Conservation (phyloP, 2,797 vertebrate species). For the Limosa lapponica region DNA sequence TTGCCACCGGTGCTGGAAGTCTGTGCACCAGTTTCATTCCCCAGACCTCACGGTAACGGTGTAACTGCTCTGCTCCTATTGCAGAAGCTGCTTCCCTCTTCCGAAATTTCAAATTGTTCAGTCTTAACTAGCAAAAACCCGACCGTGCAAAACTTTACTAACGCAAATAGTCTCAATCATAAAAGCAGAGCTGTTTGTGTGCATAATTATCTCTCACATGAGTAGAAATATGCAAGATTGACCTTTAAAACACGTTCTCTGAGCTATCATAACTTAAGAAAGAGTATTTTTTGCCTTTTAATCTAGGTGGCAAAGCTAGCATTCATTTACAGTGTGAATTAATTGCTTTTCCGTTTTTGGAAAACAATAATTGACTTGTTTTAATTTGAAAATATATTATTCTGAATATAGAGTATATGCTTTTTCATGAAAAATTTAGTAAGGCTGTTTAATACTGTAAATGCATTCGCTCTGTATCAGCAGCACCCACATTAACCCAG, state of each 20-base stretch:
- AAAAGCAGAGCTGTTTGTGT: background rate
- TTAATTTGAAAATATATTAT: background rate
- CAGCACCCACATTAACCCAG: constrained; percentile 44
- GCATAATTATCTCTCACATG: background rate
- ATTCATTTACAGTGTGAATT: background rate
- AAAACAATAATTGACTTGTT: background rate
- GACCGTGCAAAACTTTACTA: background rate
- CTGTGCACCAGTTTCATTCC: background rate
- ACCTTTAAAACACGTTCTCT: background rate
- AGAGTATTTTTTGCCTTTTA: background rate
- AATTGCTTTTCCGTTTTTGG: background rate
- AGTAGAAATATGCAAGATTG: background rate
- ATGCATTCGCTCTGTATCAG: background rate
- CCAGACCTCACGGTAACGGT: background rate
- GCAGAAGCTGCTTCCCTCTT: background rate
- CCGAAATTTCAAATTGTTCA: background rate
- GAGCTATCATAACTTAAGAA: background rate
- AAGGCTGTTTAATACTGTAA: background rate
- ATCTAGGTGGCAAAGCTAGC: background rate
- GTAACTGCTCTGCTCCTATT: background rate
- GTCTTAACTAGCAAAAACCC: background rate
- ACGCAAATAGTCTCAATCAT: background rate
- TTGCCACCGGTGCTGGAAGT: background rate
- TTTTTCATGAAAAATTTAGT: background rate
- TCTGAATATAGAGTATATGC: background rate